A percentile compares a stretch with the other conserved stretches of the same genome.
phyloP scores from a whole-genome alignment of 2,797 vertebrate species.

The Discoglossus pictus region DNA sequence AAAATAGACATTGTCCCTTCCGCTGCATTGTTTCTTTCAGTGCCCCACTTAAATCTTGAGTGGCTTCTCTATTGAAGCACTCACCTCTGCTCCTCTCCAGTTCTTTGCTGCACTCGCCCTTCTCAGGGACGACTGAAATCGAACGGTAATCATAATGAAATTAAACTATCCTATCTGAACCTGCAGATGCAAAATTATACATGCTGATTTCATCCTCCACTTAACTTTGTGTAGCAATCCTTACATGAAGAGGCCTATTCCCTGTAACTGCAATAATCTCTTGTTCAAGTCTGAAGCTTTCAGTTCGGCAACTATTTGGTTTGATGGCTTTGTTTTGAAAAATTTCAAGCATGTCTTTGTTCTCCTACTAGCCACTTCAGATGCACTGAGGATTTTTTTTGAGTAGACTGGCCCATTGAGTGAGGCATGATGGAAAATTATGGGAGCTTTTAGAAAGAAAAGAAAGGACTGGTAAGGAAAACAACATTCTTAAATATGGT shows the following conservation, averaged over 20 bases:
- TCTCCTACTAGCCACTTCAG: conserved; percentile 17
- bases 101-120: conserved; percentile 62
- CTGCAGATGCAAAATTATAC: conserved; percentile 59
- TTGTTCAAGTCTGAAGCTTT: conserved; percentile 47
- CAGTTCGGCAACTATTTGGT: conserved; percentile 37
- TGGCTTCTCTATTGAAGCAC: conserved; percentile 56
- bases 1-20: conserved; percentile 37
- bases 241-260: conserved; percentile 21
- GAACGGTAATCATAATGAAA: conserved; percentile 54
- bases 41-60: conserved; percentile 60
- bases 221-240: conserved; percentile 54
- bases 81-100: conserved; percentile 55
- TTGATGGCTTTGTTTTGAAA: conserved; percentile 47
- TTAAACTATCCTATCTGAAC: conserved; percentile 49
- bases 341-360: conserved; percentile 28
- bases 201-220: conserved; percentile 63
- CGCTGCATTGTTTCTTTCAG: conserved; percentile 49
- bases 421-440: conserved; percentile 24
- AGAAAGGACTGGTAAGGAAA: not conserved
- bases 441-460: not conserved
- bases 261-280: conserved; percentile 41
- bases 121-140: conserved; percentile 55
- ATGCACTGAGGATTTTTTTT: conserved; percentile 15
- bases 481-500: too few relatives aligned
- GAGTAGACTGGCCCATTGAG: conserved; percentile 4